Percentiles rank a stretch among this genome's conserved stretches.
Conservation (phyloP, 2,113 vertebrate genomes). For the Hemiscyllium ocellatum region DNA sequence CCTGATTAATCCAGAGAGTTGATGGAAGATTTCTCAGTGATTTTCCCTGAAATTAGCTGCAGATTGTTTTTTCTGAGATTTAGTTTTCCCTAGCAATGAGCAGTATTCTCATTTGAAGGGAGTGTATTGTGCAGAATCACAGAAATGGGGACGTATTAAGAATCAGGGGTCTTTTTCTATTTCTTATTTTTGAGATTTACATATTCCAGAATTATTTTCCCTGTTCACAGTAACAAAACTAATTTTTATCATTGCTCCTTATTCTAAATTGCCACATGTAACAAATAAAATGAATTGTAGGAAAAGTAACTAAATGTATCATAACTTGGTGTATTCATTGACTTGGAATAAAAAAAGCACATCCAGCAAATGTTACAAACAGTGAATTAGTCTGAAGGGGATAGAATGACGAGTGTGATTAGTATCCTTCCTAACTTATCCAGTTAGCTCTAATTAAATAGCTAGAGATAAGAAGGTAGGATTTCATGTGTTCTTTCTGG, state of each 20-base stretch:
- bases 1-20: background rate
- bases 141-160: background rate
- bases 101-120: background rate
- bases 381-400: background rate
- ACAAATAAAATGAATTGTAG: background rate
- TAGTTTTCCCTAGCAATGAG: background rate
- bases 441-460: background rate
- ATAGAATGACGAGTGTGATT: background rate
- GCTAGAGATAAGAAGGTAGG: background rate
- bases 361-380: background rate
- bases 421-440: background rate
- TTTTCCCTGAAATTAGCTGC: background rate
- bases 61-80: background rate
- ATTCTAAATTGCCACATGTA: background rate
- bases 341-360: too few relatives aligned
- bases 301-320: background rate
- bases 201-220: background rate
- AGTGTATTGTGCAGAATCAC: background rate
- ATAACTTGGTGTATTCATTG: background rate
- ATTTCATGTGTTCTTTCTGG: background rate
- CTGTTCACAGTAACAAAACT: background rate
- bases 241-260: background rate
- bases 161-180: background rate
- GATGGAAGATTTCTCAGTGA: background rate
- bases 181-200: background rate